Percentiles rank a stretch among this genome's conserved stretches.
phyloP scores from a whole-genome alignment of 2,888 invertebrate species.

The Thyatira batis region DNA sequence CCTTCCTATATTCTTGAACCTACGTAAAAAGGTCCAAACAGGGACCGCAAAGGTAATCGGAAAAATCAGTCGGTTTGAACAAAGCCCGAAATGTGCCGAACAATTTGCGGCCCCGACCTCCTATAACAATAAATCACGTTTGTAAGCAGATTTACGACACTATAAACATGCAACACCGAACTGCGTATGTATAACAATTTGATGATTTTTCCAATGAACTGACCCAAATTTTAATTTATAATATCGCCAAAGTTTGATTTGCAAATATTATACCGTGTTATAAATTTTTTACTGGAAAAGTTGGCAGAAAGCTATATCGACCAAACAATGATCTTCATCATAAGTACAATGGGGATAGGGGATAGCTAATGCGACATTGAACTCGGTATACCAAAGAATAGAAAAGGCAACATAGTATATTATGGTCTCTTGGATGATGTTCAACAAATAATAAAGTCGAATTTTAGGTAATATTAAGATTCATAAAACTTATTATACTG shows the following conservation, averaged over 20 bases:
- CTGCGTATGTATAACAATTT: slow-evolving; percentile 33
- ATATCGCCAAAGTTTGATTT: background rate
- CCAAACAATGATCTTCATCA: too few relatives aligned
- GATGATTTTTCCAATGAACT: slow-evolving; percentile 8
- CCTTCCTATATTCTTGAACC: background rate
- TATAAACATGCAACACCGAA: slow-evolving; percentile 71
- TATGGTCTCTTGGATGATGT: too few relatives aligned
- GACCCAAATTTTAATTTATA: background rate
- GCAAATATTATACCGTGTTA: too few relatives aligned
- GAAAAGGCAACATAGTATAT: too few relatives aligned
- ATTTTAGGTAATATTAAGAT: background rate
- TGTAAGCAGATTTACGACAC: slow-evolving; percentile 69
- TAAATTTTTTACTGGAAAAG: too few relatives aligned
- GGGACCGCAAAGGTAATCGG: slow-evolving; percentile 32
- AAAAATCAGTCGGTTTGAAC: slow-evolving; percentile 43
- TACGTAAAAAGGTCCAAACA: slow-evolving; percentile 1
- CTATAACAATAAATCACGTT: slow-evolving; percentile 67
- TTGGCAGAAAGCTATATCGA: too few relatives aligned
- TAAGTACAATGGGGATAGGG: too few relatives aligned
- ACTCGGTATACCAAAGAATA: too few relatives aligned
- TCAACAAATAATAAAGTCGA: too few relatives aligned
- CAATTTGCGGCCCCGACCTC: slow-evolving; percentile 52
- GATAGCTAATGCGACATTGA: too few relatives aligned
- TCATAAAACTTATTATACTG: background rate
- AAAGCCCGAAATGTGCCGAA: slow-evolving; percentile 52